Percentiles rank a stretch among this genome's conserved stretches.
These are phyloP conservation scores for Teleogryllus oceanicus DNA, from an alignment of 2,888 invertebrate genomes.

Conservation along the genomic window DNA sequence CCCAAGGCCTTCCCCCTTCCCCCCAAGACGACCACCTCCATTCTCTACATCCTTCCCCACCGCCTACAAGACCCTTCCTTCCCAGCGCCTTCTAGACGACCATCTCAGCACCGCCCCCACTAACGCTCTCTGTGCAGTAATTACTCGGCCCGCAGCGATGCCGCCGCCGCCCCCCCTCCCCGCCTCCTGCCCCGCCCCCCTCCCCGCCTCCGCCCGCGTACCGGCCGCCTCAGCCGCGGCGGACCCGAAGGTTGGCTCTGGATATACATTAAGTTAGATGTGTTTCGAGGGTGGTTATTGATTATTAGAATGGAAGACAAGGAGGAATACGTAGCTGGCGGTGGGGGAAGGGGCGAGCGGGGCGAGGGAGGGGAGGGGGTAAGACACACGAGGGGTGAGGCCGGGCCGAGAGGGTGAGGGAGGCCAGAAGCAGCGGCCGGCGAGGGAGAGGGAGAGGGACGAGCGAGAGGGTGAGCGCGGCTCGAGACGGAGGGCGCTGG, in stretches of 20 bases:
- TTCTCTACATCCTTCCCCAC: too few relatives aligned
- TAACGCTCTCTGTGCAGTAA: not conserved
- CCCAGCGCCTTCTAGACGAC: too few relatives aligned
- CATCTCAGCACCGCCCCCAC: not conserved
- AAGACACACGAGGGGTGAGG: not conserved
- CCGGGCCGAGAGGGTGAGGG: not conserved
- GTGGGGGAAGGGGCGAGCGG: not conserved
- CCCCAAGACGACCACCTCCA: too few relatives aligned
- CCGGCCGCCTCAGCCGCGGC: not conserved
- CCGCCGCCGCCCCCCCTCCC: too few relatives aligned
- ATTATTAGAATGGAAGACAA: not conserved
- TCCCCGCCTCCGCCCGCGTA: not conserved
- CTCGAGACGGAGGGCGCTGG: not conserved
- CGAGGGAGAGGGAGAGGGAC: not conserved
- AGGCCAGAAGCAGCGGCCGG: not conserved
- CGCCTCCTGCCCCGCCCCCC: too few relatives aligned
- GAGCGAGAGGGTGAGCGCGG: not conserved
- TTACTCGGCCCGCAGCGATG: not conserved
- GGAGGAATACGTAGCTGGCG: not conserved
- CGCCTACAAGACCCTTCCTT: too few relatives aligned
- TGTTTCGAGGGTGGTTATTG: slow-evolving; percentile 18
- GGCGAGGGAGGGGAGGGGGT: not conserved
- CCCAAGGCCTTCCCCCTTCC: too few relatives aligned
- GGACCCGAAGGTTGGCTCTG: not conserved
- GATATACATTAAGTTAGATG: slow-evolving; percentile 18